Evolutionary conservation across 2,888 invertebrate genomes (phyloP), one percentile per base, ranked within the genome.

Genomic region (Phyllotreta striolata): DNA sequence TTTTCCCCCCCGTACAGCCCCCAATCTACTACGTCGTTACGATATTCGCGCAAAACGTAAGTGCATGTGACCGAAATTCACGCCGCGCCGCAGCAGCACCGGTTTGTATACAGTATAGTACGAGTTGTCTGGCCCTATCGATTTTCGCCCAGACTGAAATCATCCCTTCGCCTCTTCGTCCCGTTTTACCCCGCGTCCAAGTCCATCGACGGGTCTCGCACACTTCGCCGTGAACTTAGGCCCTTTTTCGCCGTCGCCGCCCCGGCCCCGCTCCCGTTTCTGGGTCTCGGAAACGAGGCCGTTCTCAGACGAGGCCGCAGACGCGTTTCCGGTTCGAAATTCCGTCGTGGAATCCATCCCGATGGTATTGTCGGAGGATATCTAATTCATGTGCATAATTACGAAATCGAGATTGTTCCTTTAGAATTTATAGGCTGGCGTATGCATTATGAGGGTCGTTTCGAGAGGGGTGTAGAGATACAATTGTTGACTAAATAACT

Each of bases 81-180:
- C 38, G 51, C 35, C 51, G 38, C 51, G 14, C 37, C 24, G 24
- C 24, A 24, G 24, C 24, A 24, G 24, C 24, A 24, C 24, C 24
- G 24, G 24, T 24, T 51, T 51, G 51, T 51, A 37, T 37, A 14
- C 10, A 49, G 24, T 46, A 24, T 24, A 24, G 24, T 24, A 24
- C 24, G 24, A 34, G 47, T 49, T 34, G 59, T 59, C 59, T 59
- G 59, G 59, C 59, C 59, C 41, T 59, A 59, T 59, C 59, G 59
- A 59, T 59, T 59, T 59, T 55, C 46, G 49, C 55, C 62, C 49
- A 62, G 55, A 62, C 56, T 46, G 62, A 35, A 54, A 40, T 55
- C 24, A 24, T 55, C 43, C 55, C 41, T 54, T 54, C 62, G 47
- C 24, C 40, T 34, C 44, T 14, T 24, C 51, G 55, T 39, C 12